Base-by-base conservation (phyloP, 2,797 vertebrate species). In the Poecilia velifera region DNA sequence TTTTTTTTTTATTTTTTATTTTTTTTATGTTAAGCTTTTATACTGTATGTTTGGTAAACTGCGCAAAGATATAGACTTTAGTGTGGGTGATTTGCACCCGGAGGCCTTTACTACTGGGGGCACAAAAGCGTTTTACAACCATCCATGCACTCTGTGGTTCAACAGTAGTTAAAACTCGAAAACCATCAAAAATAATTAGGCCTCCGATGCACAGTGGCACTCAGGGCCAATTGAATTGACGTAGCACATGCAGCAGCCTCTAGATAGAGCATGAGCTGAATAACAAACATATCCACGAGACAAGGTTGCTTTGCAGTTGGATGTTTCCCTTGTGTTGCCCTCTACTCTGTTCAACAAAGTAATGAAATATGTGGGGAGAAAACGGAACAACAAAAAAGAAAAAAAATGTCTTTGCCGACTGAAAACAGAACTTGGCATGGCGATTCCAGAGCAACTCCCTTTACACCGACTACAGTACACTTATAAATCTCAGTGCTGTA, bases 181-280 rank as follows among this genome's bases (percentile, higher is more conserved):
- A 93, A 92, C 80, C 86, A 92, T 93, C 87, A 92, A 91, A 93
- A 91, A 93, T 94, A 92, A 94, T 94, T 93, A 93, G 88, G 83
- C 78, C 88, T 91, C 84, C 72, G 68, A 92, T 90, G 90, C 91
- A 93, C 90, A 91, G 90, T 93, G 90, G 91, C 91, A 93, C 89
- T 94, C 91, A 76, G 88, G 89, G 92, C 92, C 93, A 92, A 94
- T 82, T 95, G 91, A 94, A 94, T 86, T 95, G 93, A 95, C 90
- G 88, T 95, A 93, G 89, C 92, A 93, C 92, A 94, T 93, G 90
- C 91, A 94, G 94, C 91, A 93, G 93, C 90, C 92, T 93, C 94
- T 89, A 82, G 88, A 94, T 88, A 90, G 92, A 76, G 90, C 94
- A 89, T 94, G 94, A 95, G 91, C 93, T 95, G 94, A 94, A 95